Conservation (phyloP, 2,113 vertebrate species). For the Elgaria multicarinata region DNA sequence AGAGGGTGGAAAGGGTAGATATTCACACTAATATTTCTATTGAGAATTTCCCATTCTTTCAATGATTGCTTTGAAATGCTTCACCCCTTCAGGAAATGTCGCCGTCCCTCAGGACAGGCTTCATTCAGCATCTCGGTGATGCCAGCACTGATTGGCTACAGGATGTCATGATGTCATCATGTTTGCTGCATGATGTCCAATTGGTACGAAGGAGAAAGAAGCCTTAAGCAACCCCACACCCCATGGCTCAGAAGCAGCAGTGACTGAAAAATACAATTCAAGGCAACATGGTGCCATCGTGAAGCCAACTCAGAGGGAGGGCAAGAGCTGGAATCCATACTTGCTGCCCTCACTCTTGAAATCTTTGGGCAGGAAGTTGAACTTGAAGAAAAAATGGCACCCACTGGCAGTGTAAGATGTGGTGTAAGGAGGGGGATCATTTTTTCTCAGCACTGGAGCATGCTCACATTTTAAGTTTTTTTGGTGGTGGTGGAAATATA, state of each 20-base stretch:
- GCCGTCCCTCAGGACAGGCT: neutral
- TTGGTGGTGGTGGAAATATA: no score
- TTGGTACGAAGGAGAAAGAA: neutral
- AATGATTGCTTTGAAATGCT: neutral
- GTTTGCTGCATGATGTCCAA: no score
- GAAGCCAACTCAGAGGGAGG: neutral
- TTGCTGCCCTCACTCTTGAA: neutral
- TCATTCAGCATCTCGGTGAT: neutral
- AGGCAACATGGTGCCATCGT: neutral
- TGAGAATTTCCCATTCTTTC: neutral
- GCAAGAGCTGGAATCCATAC: neutral
- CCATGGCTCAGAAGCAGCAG: neutral
- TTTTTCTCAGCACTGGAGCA: neutral
- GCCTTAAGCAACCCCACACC: no score
- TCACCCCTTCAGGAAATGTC: no score
- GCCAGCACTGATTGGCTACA: neutral
- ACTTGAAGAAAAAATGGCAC: neutral
- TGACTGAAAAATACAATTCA: neutral
- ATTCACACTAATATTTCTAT: neutral
- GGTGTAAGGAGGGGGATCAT: neutral
- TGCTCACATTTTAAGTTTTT: neutral
- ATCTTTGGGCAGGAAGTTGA: neutral
- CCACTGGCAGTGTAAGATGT: neutral
- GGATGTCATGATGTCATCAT: no score
- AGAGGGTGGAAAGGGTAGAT: fast-evolving